Percentiles rank a stretch among this genome's conserved stretches.
phyloP scores from a whole-genome alignment of 2,888 invertebrate species.

The Brenthis hecate region DNA sequence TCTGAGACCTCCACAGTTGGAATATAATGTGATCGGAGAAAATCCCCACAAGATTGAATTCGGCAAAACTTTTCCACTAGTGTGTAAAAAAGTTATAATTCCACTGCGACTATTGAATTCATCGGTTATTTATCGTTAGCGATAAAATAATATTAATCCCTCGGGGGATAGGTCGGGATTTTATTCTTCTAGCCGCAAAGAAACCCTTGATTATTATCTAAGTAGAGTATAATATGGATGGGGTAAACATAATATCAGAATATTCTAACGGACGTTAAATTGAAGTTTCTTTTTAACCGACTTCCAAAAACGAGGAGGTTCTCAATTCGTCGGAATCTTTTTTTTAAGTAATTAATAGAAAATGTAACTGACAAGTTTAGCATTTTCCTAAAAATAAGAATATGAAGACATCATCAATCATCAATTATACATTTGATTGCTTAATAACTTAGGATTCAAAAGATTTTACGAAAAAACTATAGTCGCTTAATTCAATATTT shows the following conservation, averaged over 20 bases:
- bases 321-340: no score
- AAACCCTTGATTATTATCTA: constrained; percentile 63
- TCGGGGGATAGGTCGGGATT: constrained; percentile 75
- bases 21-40: constrained; percentile 61
- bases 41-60: constrained; percentile 78
- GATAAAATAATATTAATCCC: constrained; percentile 83
- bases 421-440: no score
- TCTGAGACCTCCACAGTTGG: constrained; percentile 42
- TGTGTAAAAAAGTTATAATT: constrained; percentile 79
- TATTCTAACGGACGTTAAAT: background rate
- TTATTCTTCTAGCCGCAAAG: constrained; percentile 74
- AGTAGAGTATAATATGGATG: constrained; percentile 61
- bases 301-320: no score
- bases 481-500: no score
- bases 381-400: no score
- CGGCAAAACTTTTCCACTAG: constrained; percentile 68
- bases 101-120: constrained; percentile 76
- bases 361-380: no score
- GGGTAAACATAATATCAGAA: constrained; percentile 33
- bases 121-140: constrained; percentile 78
- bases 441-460: no score
- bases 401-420: no score
- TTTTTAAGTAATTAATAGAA: no score
- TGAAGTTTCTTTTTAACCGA: no score
- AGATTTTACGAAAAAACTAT: no score